These are phyloP conservation scores for Herminia tarsipennalis DNA, from an alignment of 2,888 invertebrate genomes.

Conservation along the genomic window DNA sequence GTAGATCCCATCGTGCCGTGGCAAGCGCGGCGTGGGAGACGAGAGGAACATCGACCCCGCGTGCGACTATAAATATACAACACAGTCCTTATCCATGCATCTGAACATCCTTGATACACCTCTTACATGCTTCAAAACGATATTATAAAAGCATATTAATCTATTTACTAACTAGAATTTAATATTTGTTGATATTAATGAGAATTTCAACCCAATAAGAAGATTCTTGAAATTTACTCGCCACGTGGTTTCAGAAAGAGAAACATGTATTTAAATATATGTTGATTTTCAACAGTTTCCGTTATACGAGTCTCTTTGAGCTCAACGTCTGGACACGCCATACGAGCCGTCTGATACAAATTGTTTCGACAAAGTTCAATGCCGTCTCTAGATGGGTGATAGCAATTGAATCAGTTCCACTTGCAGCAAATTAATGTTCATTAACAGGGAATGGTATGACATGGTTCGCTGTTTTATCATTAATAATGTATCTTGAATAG, in stretches of 20 bases:
- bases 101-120: slow-evolving; percentile 56
- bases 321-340: slow-evolving; percentile 43
- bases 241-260: not conserved
- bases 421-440: slow-evolving; percentile 82
- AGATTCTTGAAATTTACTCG: no score
- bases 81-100: slow-evolving; percentile 68
- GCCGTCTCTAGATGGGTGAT: slow-evolving; percentile 75
- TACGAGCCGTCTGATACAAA: slow-evolving; percentile 56
- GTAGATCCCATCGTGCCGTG: slow-evolving; percentile 62
- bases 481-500: slow-evolving; percentile 49
- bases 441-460: slow-evolving; percentile 70
- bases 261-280: slow-evolving; percentile 11
- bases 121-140: slow-evolving; percentile 28
- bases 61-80: slow-evolving; percentile 78
- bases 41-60: slow-evolving; percentile 80
- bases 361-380: slow-evolving; percentile 78
- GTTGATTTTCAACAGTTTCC: slow-evolving; percentile 30
- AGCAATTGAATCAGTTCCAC: slow-evolving; percentile 85
- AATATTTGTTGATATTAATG: not conserved
- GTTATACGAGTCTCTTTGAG: slow-evolving; percentile 42
- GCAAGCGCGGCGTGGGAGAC: slow-evolving; percentile 75
- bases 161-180: not conserved
- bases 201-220: no score
- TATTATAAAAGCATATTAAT: slow-evolving; percentile 20
- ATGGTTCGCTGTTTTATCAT: slow-evolving; percentile 55